Base-by-base conservation (phyloP, 2,888 invertebrate species). In the Glaucopsyche alexis region DNA sequence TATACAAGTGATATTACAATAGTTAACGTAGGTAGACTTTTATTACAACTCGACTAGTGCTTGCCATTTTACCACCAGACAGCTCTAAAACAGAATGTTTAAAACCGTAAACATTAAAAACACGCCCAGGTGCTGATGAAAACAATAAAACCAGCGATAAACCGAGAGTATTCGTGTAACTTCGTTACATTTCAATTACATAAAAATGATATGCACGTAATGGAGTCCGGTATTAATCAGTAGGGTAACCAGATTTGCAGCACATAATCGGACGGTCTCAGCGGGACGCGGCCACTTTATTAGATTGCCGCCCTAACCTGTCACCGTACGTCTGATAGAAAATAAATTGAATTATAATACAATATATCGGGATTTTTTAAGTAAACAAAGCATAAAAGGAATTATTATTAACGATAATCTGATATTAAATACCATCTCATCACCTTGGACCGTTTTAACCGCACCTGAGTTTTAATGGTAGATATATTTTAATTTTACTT, bases 251-350 rank as follows among this genome's bases (percentile, higher is more conserved):
- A 89, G 89, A 87, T 91, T 91, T 85, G 80, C 81, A 82, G 82
- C 83, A 83, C 84, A 86, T 90, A 90, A 90, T 87, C 88, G 90
- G 89, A 88, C 85, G 82, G 87, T 86, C 90, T 83, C 91, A 85
- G 89, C 89, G 87, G 91, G 91, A 86, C 76, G 85, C 85, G 84
- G 85, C 82, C 87, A 85, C 80, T 85, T 90, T 90, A 91, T 92
- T 92, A 90, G 89, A 91, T 92, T 91, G 89, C 86, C 88, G 82
- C 90, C 90, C 90, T 87, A 89, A 90, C 90, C 89, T 89, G 89
- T 81, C 84, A 80, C 80, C 79, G 79, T 79, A 77, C 73, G 76
- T 78, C 72, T 74, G 75, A 78, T 78, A 78, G 79, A 79, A 80
- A 79, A 79, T 79, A 79, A 80, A 80, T 78, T 77, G 79, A 78